Conservation (phyloP, 1,140 invertebrate species). For the Bemisia tabaci region DNA sequence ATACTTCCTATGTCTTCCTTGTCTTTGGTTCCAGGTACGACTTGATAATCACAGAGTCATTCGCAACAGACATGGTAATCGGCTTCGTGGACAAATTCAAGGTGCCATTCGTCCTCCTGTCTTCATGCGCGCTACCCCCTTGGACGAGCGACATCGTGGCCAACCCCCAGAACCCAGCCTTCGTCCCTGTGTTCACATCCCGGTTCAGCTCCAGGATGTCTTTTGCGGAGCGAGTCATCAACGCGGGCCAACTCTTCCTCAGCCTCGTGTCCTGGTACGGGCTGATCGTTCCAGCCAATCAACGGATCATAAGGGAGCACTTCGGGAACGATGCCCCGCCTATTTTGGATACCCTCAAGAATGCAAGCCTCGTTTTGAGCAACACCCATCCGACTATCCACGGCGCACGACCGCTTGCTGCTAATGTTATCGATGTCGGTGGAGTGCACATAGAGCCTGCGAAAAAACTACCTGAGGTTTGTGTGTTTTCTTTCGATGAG, state of each 20-base stretch:
- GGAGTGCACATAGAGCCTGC: constrained; percentile 22
- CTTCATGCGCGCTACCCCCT: constrained; percentile 40
- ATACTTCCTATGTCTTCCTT: no score
- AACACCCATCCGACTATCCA: constrained; percentile 47
- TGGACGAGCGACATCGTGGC: constrained; percentile 37
- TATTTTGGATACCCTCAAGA: constrained; percentile 37
- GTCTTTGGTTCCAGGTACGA: constrained; percentile 26
- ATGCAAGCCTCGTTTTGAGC: constrained; percentile 44
- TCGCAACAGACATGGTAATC: constrained; percentile 17
- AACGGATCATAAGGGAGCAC: constrained; percentile 14
- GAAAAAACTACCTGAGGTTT: constrained; percentile 19
- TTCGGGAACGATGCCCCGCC: constrained; percentile 26
- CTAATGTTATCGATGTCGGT: constrained; percentile 26
- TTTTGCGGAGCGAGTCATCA: no score
- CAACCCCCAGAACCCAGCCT: constrained; percentile 15
- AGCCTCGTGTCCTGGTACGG: no score
- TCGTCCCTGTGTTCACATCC: no score
- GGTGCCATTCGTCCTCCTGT: constrained; percentile 40
- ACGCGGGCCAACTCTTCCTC: no score
- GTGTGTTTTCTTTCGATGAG: constrained; percentile 18
- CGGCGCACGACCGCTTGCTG: constrained; percentile 29
- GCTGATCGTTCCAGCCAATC: no score
- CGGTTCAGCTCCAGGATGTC: no score
- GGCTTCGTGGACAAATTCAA: constrained; percentile 24
- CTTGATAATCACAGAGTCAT: constrained; percentile 24